Evolutionary conservation across 2,888 invertebrate genomes (phyloP), one percentile per base, ranked within the genome.

Genomic region (Cheilosia vulpina): DNA sequence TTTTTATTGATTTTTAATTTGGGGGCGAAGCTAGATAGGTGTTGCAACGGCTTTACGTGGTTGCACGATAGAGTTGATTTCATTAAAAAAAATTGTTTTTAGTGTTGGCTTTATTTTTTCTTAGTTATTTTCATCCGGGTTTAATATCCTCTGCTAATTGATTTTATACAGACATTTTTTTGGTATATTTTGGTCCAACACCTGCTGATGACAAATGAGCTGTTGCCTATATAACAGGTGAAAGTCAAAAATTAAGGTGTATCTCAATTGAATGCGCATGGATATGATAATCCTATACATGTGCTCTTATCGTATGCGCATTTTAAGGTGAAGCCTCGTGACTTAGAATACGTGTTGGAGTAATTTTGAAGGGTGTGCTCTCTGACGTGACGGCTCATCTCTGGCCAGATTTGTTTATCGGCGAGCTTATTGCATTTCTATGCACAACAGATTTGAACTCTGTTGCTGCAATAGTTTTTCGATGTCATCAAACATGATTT

Each of bases 1-100:
- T 52, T 65, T 76, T 65, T 58, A 76, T 76, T 66, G 75, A 66
- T 76, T 76, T 76, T 76, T 66, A 76, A 76, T 58, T 76, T 52
- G 75, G 31, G 50, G 63, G 58, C 47, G 58, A 50, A 58, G 19
- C 19, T 19, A 66, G 50, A 24, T 52, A 27, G 52, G 50, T 66
- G 66, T 52, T 76, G 75, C 50, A 71, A 71, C 43, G 50, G 50
- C 57, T 21, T 31, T 47, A 19, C 19, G 7, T 3, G 17, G 15
- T 62, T 45, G 31, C 24, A 45, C 15, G 66, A 55, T 68, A 19
- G 13, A 53, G 55, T 68, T 68, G n/a, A 52, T 66, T 34, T 66
- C 21, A 41, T 52, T 34, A 9, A 31, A 31, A 31, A 31, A 31
- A 50, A 13, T 38, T 19, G 2, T 47, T 19, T 52, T 1, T 52